phyloP scores from a whole-genome alignment of 1,140 invertebrate genomes.

The Galendromus occidentalis region DNA sequence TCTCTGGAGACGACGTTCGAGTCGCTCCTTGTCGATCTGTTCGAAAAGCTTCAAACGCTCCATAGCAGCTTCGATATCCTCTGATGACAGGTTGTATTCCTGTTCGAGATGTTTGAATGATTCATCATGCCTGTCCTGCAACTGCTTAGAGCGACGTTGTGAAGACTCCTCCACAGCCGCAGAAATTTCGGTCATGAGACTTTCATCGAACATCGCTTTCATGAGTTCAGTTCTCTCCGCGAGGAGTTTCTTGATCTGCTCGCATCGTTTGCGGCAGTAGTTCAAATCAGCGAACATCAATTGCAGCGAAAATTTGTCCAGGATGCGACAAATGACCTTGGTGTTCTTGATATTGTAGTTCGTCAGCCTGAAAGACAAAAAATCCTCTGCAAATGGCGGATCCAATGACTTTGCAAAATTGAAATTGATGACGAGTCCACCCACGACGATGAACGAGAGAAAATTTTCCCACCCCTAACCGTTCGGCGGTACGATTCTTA shows the following conservation, averaged over 20 bases:
- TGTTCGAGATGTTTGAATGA: not conserved
- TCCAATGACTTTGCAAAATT: too few relatives aligned
- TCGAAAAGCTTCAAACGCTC: not conserved
- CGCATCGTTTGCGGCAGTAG: not conserved
- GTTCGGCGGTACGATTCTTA: too few relatives aligned
- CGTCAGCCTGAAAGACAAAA: not conserved
- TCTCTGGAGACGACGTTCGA: not conserved
- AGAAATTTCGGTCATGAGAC: not conserved
- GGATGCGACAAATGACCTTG: not conserved
- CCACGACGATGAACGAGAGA: too few relatives aligned
- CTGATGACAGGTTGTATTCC: not conserved
- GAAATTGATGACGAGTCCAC: too few relatives aligned
- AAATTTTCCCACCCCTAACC: too few relatives aligned
- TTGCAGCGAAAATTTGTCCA: not conserved
- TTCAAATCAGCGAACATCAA: conserved; percentile 7
- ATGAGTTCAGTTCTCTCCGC: not conserved
- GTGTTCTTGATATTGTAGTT: conserved; percentile 5
- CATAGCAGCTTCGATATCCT: not conserved
- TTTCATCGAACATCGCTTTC: not conserved
- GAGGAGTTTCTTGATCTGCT: not conserved
- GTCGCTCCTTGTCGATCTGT: not conserved
- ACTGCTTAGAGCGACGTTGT: not conserved
- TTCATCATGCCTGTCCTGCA: not conserved
- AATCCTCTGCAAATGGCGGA: too few relatives aligned
- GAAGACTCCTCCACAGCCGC: not conserved